phyloP scores from a whole-genome alignment of 2,797 vertebrate species.

The Oreortyx pictus region DNA sequence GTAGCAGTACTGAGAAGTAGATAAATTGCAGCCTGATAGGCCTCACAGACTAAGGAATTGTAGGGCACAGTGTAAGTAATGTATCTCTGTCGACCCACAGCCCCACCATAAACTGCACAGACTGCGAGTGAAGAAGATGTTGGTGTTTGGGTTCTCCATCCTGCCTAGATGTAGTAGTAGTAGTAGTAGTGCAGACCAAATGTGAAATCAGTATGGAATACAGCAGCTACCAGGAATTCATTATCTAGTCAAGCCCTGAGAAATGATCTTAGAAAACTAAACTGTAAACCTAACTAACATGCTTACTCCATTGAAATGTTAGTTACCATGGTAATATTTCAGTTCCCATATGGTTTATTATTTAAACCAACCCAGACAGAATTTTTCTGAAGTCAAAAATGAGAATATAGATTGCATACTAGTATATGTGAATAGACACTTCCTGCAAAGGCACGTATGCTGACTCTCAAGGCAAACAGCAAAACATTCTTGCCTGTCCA shows the following conservation, averaged over 20 bases:
- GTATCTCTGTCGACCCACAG: not conserved
- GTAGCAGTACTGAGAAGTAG: not conserved
- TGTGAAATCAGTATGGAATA: fast-evolving
- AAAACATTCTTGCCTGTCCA: slow-evolving; percentile 68
- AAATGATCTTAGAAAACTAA: not conserved
- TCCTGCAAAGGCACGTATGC: not conserved
- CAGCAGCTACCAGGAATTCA: not conserved
- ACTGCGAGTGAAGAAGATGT: not conserved
- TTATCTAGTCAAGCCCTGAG: not conserved
- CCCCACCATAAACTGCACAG: not conserved
- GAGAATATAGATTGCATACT: not conserved
- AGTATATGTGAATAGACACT: not conserved
- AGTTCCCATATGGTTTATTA: not conserved
- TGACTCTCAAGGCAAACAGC: slow-evolving; percentile 11
- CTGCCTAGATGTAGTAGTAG: not conserved
- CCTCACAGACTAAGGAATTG: not conserved
- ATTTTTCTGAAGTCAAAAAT: not conserved
- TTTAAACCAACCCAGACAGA: not conserved
- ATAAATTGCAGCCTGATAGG: not conserved
- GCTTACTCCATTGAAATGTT: not conserved
- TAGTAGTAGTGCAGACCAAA: not conserved
- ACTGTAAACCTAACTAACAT: not conserved
- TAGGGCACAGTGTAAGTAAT: not conserved
- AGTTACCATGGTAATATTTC: not conserved
- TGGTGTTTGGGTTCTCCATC: not conserved